phyloP scores from a whole-genome alignment of 1,140 invertebrate species.

The Melitaea cinxia region DNA sequence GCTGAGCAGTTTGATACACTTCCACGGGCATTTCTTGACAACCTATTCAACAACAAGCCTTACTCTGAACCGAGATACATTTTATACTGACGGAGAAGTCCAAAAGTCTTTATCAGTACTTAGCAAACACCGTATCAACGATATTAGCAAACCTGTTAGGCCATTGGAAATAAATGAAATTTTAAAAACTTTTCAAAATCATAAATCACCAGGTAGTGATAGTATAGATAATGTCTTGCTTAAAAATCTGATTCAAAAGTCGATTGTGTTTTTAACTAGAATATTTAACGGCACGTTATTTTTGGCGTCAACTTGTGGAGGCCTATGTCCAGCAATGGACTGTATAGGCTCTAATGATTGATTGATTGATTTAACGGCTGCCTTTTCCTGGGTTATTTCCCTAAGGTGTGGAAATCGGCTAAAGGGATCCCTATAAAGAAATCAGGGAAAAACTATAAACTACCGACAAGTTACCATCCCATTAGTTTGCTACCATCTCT shows the following conservation, averaged over 20 bases:
- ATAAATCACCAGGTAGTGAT: conserved; percentile 2
- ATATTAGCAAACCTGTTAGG: background rate
- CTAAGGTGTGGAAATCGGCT: background rate
- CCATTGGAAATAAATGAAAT: background rate
- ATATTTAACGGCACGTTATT: no score
- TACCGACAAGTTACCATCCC: background rate
- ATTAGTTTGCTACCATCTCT: conserved; percentile 8
- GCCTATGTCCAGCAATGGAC: no score
- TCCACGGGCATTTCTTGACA: background rate
- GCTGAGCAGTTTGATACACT: background rate
- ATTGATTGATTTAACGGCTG: no score
- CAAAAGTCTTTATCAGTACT: background rate
- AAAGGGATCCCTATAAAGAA: conserved; percentile 11
- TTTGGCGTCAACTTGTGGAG: no score
- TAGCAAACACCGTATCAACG: background rate
- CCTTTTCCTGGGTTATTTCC: conserved; percentile 1
- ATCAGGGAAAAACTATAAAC: background rate
- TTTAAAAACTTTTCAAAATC: background rate
- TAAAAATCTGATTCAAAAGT: conserved; percentile 14
- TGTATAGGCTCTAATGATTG: no score
- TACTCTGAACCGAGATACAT: background rate
- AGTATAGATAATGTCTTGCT: conserved; percentile 4
- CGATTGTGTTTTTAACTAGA: background rate
- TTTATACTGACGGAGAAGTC: background rate
- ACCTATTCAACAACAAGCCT: background rate